Base-by-base conservation (phyloP, 35 echinoderm and acorn worm genomes). In the Ophiothrix spiculata region DNA sequence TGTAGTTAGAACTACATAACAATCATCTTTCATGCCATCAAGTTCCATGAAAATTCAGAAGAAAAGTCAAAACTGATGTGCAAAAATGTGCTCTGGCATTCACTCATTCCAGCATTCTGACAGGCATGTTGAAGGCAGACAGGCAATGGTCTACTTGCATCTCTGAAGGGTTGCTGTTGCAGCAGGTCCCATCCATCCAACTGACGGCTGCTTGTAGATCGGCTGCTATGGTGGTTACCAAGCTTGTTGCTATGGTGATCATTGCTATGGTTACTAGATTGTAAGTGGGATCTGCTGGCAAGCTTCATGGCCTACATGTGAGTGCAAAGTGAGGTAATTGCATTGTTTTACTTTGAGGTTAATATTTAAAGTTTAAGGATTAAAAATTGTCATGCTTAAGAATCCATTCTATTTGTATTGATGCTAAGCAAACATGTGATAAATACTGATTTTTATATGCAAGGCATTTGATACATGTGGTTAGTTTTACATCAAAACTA, bases 251-350 rank as follows among this genome's bases (percentile, higher is more conserved):
- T 69, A 69, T 69, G 60, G 25, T 69, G 60, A 69, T 69, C 16
- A 25, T 69, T n/a, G 29, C 60, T 69, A 69, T 69, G 60, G 25
- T 69, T n/a, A 69, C 60, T 69, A 69, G 8, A 15, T 69, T 69
- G 60, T 69, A 69, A 69, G 60, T 69, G 60, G 60, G 60, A n/a
- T 69, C 60, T 69, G 60, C 29, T 69, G 60, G 60, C 23, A 15
- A 10, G 8, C 60, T 49, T 69, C 60, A 69, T 69, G 23, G 60
- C 60, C 60, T 69, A 69, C 29, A 69, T n/a, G 60, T 69, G 60
- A 69, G 23, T 69, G 60, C 60, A 69, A 10, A 25, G 60, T 69
- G 10, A 69, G 42, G 6, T 6, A 49, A 19, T 10, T 49, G 19
- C 6, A 49, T 49, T 6, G 19, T 49, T 10, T 49, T 49, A 49